These are phyloP conservation scores for Atta colombica DNA, from an alignment of 1,140 invertebrate species.

Conservation along the genomic window DNA sequence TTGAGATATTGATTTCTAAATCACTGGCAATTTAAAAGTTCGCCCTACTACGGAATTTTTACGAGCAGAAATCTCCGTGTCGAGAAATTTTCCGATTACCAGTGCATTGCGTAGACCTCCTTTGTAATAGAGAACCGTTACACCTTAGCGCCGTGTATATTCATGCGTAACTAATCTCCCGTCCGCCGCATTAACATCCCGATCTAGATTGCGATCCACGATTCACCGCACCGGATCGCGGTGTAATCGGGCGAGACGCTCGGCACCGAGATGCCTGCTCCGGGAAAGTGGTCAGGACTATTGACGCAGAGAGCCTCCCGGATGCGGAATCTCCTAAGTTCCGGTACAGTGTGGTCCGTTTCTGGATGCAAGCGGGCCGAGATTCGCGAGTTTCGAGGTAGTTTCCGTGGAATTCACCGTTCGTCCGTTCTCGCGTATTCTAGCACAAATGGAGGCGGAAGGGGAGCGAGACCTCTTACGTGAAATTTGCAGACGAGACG, in stretches of 20 bases:
- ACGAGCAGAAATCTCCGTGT: not conserved
- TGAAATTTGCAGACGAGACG: slow-evolving; percentile 23
- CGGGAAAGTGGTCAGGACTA: slow-evolving; percentile 47
- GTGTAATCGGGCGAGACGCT: slow-evolving; percentile 38
- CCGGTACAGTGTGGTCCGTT: slow-evolving; percentile 15
- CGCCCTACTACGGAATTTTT: not conserved
- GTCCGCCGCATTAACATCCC: slow-evolving; percentile 52
- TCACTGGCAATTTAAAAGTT: not conserved
- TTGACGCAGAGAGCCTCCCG: slow-evolving; percentile 26
- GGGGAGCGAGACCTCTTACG: not conserved
- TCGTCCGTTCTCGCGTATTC: not conserved
- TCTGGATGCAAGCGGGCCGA: slow-evolving; percentile 18
- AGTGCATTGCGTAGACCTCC: not conserved
- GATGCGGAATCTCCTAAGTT: slow-evolving; percentile 54
- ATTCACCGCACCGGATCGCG: slow-evolving; percentile 7
- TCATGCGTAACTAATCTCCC: slow-evolving; percentile 51
- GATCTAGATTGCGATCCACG: slow-evolving; percentile 53
- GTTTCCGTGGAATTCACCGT: slow-evolving; percentile 43
- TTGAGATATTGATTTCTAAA: not conserved
- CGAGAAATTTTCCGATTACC: not conserved
- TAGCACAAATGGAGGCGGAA: not conserved
- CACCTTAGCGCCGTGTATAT: slow-evolving; percentile 27
- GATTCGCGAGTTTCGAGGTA: slow-evolving; percentile 51
- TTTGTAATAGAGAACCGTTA: slow-evolving; percentile 42
- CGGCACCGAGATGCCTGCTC: slow-evolving; percentile 1